phyloP scores from a whole-genome alignment of 2,888 invertebrate genomes.

The Diaphora mendica region DNA sequence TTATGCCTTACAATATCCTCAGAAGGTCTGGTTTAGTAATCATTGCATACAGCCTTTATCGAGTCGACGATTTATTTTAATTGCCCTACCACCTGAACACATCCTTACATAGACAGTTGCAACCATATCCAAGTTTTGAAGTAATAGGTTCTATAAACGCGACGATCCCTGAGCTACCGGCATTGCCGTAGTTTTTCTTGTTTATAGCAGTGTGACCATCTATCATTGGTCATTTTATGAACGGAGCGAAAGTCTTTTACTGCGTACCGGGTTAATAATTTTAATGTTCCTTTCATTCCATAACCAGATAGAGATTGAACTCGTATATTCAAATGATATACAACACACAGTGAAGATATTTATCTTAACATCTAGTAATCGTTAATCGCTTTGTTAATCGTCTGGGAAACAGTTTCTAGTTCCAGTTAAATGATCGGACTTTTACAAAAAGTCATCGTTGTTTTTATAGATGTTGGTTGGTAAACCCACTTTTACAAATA shows the following conservation, averaged over 20 bases:
- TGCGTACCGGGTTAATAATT: conserved; percentile 11
- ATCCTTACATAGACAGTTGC: conserved; percentile 40
- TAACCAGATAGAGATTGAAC: background rate
- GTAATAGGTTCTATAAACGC: conserved; percentile 43
- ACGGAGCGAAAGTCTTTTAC: conserved; percentile 13
- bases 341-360: conserved; percentile 1
- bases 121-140: conserved; percentile 54
- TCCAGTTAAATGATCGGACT: background rate
- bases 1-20: conserved; percentile 15
- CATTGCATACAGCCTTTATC: conserved; percentile 18
- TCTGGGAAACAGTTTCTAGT: background rate
- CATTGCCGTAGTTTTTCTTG: background rate
- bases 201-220: background rate
- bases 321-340: conserved; percentile 2
- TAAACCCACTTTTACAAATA: background rate
- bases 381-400: background rate
- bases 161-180: background rate
- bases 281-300: conserved; percentile 13
- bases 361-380: background rate
- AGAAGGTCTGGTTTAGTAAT: conserved; percentile 15
- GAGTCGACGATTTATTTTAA: conserved; percentile 18
- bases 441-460: background rate
- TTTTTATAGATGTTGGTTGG: background rate
- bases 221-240: conserved; percentile 5
- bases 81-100: conserved; percentile 21